phyloP scores from a whole-genome alignment of 2,797 vertebrate species.

The Eleutherodactylus coqui region DNA sequence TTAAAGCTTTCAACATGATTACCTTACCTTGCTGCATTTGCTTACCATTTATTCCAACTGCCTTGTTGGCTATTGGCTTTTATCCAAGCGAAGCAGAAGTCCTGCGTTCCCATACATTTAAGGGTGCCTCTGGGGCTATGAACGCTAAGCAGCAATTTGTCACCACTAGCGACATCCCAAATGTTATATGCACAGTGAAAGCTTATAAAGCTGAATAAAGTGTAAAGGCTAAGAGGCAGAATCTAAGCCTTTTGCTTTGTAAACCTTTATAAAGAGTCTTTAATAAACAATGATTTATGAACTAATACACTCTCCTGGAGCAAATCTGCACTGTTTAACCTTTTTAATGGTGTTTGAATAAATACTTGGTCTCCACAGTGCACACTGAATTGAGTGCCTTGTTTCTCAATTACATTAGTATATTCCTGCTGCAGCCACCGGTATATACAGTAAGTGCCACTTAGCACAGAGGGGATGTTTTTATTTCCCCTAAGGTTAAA shows the following conservation, averaged over 20 bases:
- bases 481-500: conserved; percentile 57
- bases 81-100: conserved; percentile 52
- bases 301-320: conserved; percentile 64
- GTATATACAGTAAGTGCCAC: conserved; percentile 58
- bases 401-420: conserved; percentile 63
- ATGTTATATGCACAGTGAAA: not conserved
- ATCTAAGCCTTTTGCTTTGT: conserved; percentile 59
- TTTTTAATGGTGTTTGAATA: conserved; percentile 61
- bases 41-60: conserved; percentile 60
- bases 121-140: conserved; percentile 64
- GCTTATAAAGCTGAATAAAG: conserved; percentile 42
- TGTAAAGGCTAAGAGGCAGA: conserved; percentile 44
- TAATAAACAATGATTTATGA: conserved; percentile 66
- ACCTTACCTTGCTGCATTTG: conserved; percentile 45
- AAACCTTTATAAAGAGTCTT: conserved; percentile 65
- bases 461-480: conserved; percentile 59
- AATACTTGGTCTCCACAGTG: conserved; percentile 60
- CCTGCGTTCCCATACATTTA: conserved; percentile 62
- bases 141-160: conserved; percentile 68
- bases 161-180: conserved; percentile 31
- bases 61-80: conserved; percentile 63
- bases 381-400: conserved; percentile 60
- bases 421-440: conserved; percentile 51
- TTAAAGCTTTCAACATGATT: conserved; percentile 52
- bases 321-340: conserved; percentile 48